phyloP scores from a whole-genome alignment of 2,113 vertebrate genomes.

The Phrynosoma blainvillii region DNA sequence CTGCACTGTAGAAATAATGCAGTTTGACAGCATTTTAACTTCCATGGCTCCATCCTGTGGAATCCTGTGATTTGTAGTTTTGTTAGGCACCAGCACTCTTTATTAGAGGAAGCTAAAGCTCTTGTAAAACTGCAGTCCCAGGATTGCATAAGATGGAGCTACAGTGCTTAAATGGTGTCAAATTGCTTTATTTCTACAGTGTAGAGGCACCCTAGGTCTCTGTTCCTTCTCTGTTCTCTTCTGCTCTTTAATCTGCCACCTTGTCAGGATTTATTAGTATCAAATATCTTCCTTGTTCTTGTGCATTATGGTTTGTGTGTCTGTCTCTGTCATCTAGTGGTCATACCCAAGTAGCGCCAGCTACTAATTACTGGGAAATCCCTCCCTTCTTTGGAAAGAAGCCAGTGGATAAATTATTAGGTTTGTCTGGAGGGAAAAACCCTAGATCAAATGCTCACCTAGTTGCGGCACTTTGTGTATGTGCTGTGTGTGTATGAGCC shows the following conservation, averaged over 20 bases:
- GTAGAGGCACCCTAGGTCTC: neutral
- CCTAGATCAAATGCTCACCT: neutral
- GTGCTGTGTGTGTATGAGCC: neutral
- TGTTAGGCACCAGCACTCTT: no score
- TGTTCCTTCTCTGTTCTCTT: neutral
- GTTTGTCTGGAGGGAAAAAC: no score
- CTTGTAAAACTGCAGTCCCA: no score
- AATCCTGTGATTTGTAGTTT: no score
- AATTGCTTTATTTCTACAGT: no score
- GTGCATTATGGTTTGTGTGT: no score
- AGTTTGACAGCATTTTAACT: no score
- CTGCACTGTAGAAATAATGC: no score
- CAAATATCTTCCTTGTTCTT: neutral
- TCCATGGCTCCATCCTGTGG: no score
- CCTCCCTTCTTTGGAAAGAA: neutral
- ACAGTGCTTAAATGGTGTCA: no score
- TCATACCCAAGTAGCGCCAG: neutral
- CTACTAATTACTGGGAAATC: neutral
- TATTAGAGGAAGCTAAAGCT: no score
- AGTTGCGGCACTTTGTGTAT: neutral
- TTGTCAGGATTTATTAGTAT: neutral
- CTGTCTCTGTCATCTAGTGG: neutral
- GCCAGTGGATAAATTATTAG: neutral
- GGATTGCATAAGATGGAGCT: no score
- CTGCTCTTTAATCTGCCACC: neutral